Evolutionary conservation across 2,113 vertebrate genomes (phyloP), one percentile per base, ranked within the genome.

Genomic region (Coptodon rendalli): DNA sequence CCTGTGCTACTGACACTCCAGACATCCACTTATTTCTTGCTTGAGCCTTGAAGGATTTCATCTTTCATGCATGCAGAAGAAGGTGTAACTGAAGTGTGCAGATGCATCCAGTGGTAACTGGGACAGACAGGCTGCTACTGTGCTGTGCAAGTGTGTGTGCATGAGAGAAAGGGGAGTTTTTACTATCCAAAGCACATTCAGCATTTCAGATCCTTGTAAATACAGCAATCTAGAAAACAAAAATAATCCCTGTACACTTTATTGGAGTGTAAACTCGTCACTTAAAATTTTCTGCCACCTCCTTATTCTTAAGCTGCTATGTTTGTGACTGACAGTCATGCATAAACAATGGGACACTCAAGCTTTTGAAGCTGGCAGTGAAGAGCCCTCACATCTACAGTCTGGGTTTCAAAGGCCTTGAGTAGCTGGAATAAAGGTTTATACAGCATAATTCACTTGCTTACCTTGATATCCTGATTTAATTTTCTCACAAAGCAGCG

Each of bases 41-140:
- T 85, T 27, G 12, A 53, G 31, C 6, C 38, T 86, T 87, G 81
- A 90, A 87, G 83, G 88, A 83, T 79, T 85, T 88, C 29, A 63
- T 85, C 29, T 89, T 29, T 81, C 61, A n/a, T 84, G 31, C 56
- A 88, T 73, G 68, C 59, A 12, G 34, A 84, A 90, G 82, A 66
- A 84, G 81, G 48, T 90, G 84, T 86, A 80, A 91, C 86, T 57
- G 86, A 83, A 81, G 86, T 43, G 71, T 85, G 80, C 80, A 79
- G 76, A 87, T 50, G 12, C 68, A 68, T 78, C 83, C 34, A 81
- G 24, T 19, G 29, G 45, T 84, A 80, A 84, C 27, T 78, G 57
- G 73, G 27, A 19, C 31, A 50, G 80, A 81, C 66, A 76, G 57
- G 76, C 76, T 82, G 63, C 54, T 61, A 48, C 48, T 53, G 50